A percentile compares a stretch with the other conserved stretches of the same genome.
These are phyloP conservation scores for Eriocheir sinensis DNA, from an alignment of 1,140 invertebrate species.

Conservation along the genomic window DNA sequence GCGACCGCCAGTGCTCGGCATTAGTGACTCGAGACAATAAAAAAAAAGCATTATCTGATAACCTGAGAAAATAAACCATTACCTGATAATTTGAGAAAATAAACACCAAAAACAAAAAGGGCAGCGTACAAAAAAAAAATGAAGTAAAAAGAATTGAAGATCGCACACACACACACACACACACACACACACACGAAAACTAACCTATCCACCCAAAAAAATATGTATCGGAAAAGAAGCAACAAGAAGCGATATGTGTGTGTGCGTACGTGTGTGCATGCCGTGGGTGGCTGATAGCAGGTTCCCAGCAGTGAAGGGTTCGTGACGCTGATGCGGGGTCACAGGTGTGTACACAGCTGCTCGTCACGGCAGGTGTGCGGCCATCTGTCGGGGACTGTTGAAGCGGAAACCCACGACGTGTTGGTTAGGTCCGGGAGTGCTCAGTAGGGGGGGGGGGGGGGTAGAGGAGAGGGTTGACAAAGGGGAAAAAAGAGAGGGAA, in stretches of 20 bases:
- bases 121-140: too few species aligned
- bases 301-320: background rate
- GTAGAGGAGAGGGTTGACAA: background rate
- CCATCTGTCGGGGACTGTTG: conserved; percentile 11
- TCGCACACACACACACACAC: conserved; percentile 54
- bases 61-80: too few species aligned
- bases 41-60: too few species aligned
- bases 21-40: too few species aligned
- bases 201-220: background rate
- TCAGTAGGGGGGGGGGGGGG: background rate
- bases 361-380: background rate
- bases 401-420: background rate
- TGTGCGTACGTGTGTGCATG: background rate
- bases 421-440: background rate
- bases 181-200: conserved; percentile 43
- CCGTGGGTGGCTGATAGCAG: background rate
- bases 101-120: too few species aligned
- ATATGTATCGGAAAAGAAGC: background rate
- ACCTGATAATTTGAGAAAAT: too few species aligned
- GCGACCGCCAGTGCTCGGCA: too few species aligned
- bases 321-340: background rate
- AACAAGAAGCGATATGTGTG: background rate
- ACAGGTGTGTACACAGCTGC: conserved; percentile 33
- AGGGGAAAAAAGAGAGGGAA: background rate
- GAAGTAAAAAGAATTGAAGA: background rate